These are phyloP conservation scores for Odocoileus virginianus DNA, from an alignment of 2,113 vertebrate species.

Conservation along the genomic window DNA sequence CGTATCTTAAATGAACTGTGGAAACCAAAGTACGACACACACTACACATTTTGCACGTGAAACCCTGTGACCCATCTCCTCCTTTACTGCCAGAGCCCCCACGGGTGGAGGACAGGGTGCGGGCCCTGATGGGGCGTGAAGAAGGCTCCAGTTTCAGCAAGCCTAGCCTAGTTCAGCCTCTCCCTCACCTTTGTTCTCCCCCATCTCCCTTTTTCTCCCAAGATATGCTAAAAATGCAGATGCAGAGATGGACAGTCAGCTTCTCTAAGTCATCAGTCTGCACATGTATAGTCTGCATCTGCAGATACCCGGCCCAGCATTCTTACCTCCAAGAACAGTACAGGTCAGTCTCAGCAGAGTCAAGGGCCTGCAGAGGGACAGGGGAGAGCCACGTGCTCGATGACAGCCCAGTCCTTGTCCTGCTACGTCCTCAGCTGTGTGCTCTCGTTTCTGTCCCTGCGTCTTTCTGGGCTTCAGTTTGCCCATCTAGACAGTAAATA, in stretches of 20 bases:
- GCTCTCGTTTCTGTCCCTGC: not conserved
- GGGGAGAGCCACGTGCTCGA: not conserved
- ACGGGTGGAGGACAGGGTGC: not conserved
- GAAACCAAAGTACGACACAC: not conserved
- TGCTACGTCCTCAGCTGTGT: not conserved
- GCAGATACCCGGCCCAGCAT: not conserved
- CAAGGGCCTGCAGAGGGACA: accelerated
- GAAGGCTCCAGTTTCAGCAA: not conserved
- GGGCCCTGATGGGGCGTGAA: accelerated
- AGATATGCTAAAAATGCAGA: not conserved
- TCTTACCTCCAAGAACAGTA: not conserved
- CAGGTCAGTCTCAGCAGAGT: no score
- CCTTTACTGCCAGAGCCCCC: not conserved
- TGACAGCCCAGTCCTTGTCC: not conserved
- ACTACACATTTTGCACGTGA: not conserved
- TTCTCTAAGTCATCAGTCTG: not conserved
- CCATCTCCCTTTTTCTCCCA: not conserved
- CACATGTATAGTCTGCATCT: not conserved
- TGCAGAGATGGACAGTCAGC: not conserved
- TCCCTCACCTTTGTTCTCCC: not conserved
- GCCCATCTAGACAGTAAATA: no score
- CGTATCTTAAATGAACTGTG: not conserved
- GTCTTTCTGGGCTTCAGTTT: not conserved
- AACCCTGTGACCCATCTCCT: not conserved
- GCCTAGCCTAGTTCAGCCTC: not conserved